Conservation (phyloP, 2,888 invertebrate genomes). For the Chaetoderma sp. region DNA sequence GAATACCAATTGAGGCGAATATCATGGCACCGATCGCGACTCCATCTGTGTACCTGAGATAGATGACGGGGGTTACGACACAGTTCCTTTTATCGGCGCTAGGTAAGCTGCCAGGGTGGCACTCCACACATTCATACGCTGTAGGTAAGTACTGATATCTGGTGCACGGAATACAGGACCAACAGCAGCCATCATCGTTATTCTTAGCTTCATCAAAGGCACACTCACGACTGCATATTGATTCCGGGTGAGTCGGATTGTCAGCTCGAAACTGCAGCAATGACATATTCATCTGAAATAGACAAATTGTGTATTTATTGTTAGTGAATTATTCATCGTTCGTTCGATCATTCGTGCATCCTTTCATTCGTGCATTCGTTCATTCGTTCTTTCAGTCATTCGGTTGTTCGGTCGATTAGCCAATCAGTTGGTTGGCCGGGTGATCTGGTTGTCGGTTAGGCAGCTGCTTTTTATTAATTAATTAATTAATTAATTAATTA, state of each 20-base stretch:
- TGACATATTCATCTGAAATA: slow-evolving; percentile 36
- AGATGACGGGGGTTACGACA: slow-evolving; percentile 71
- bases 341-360: not conserved
- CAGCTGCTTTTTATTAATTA: no score
- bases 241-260: slow-evolving; percentile 84
- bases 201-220: slow-evolving; percentile 90
- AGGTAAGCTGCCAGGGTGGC: slow-evolving; percentile 85
- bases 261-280: slow-evolving; percentile 87
- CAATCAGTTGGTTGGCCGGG: no score
- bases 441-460: no score
- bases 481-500: no score
- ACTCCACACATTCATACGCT: slow-evolving; percentile 78
- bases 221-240: slow-evolving; percentile 91
- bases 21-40: slow-evolving; percentile 96
- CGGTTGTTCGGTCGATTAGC: no score
- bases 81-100: slow-evolving; percentile 77
- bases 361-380: not conserved
- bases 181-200: slow-evolving; percentile 79
- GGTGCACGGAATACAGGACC: slow-evolving; percentile 78
- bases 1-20: slow-evolving; percentile 67
- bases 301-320: no score
- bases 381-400: not conserved
- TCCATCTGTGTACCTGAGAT: slow-evolving; percentile 76
- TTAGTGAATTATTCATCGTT: no score
- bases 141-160: slow-evolving; percentile 77